phyloP scores from a whole-genome alignment of 2,113 vertebrate species.

The Mola mola region DNA sequence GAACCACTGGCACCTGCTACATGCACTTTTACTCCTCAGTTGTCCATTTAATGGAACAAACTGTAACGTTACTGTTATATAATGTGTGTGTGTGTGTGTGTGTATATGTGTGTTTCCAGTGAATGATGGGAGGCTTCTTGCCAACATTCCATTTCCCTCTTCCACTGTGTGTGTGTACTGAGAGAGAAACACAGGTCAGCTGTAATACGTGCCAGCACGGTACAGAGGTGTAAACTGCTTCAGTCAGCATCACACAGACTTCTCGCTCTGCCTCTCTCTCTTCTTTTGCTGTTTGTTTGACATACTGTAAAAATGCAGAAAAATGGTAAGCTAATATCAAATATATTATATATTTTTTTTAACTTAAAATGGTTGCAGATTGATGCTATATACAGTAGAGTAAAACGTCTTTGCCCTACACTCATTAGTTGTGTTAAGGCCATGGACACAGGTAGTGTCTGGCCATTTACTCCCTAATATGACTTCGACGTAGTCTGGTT shows the following conservation, averaged over 20 bases:
- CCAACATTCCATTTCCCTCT: constrained; percentile 44
- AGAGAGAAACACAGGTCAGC: constrained; percentile 42
- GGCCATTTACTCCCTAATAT: too few relatives aligned
- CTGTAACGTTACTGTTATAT: constrained; percentile 51
- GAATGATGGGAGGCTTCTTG: constrained; percentile 42
- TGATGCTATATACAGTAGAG: too few relatives aligned
- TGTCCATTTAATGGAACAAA: constrained; percentile 25
- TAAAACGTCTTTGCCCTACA: too few relatives aligned
- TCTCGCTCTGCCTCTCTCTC: constrained; percentile 13
- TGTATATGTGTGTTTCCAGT: constrained; percentile 19
- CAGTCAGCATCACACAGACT: constrained; percentile 53
- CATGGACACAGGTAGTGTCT: too few relatives aligned
- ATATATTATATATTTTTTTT: too few relatives aligned
- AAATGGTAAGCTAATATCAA: too few relatives aligned
- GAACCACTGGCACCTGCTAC: neutral
- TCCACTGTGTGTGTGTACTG: constrained; percentile 28
- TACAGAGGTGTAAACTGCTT: constrained; percentile 52
- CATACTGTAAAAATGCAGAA: too few relatives aligned
- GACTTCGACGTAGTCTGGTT: too few relatives aligned
- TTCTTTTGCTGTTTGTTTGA: too few relatives aligned
- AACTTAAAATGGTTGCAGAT: too few relatives aligned
- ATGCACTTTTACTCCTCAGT: neutral
- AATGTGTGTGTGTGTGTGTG: constrained; percentile 31
- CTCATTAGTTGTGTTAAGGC: too few relatives aligned
- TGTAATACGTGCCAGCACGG: constrained; percentile 31